These are phyloP conservation scores for Plecturocebus donacophilus DNA, from an alignment of 2,113 vertebrate genomes.

Conservation along the genomic window DNA sequence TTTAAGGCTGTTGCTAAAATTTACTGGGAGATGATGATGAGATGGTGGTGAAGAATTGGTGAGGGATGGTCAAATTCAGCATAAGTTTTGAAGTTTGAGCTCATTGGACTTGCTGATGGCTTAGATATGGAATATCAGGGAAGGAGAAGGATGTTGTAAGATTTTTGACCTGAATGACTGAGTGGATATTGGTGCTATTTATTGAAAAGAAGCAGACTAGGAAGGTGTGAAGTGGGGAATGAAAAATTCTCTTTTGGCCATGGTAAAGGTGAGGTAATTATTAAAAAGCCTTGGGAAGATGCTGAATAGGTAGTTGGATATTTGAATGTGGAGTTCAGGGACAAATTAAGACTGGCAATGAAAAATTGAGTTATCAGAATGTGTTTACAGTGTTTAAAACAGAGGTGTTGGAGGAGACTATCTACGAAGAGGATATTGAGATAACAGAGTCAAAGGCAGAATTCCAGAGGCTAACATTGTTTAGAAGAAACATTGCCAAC, in stretches of 20 bases:
- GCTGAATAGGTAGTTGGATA: background rate
- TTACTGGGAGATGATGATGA: background rate
- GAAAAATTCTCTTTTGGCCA: background rate
- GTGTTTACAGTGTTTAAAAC: background rate
- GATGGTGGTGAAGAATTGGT: background rate
- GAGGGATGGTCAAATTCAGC: background rate
- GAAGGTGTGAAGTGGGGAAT: background rate
- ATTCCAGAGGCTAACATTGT: background rate
- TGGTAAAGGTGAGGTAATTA: background rate
- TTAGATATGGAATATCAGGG: background rate
- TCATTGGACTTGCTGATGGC: background rate
- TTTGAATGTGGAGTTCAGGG: background rate
- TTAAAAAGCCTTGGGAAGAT: background rate
- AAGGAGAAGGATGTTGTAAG: background rate
- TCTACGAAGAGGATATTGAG: background rate
- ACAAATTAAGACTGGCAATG: background rate
- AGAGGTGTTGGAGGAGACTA: background rate
- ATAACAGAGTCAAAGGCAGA: background rate
- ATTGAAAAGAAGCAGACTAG: background rate
- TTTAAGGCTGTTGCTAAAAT: background rate
- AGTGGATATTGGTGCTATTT: background rate
- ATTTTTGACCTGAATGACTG: background rate
- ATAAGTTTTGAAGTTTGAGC: background rate
- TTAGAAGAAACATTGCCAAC: background rate
- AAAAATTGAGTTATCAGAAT: background rate